Evolutionary conservation across 2,797 vertebrate genomes (phyloP), one percentile per base, ranked within the genome.

Genomic region (Mormyrus hasselquistii): DNA sequence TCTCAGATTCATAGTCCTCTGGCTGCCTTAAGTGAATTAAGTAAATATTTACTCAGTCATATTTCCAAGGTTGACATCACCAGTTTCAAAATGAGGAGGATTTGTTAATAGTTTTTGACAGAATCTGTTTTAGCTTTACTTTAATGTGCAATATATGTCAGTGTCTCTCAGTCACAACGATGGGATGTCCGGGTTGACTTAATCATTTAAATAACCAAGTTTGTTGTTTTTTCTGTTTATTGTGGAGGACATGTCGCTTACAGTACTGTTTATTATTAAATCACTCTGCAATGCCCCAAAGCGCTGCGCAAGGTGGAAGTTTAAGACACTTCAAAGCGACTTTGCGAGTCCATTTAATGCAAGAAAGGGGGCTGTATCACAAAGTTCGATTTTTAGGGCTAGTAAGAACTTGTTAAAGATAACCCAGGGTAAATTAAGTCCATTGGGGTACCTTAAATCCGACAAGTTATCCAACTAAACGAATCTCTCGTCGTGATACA

Each of bases 1-100:
- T 25, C 25, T 29, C 9, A 34, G 25, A 29, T 29, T 29, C 9
- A 29, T 69, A 69, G 34, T 90, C 94, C 89, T 93, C 94, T 89
- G 93, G 93, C 89, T 89, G 92, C 16, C 59, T 22, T 62, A 9
- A 62, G n/a, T 10, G 22, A 62, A 62, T 25, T 62, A 62, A 25
- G 22, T 29, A 65, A 91, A 69, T 69, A 69, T 10, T 69, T 29
- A 34, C 25, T 1, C 62, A 34, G 62, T 69, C 12, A 69, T 69
- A 69, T 38, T 34, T 69, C 4, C 29, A 73, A 73, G 4, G 65
- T 38, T 34, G 29, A 73, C 29, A 73, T 73, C 29, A 73, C 65
- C 12, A 38, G 59, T 62, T 62, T 25, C 2, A 62, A 73, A 34
- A 38, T 0, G 9, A 62, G 38, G 1, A 7, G 38, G 38, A 38